These are phyloP conservation scores for Neogobius melanostomus DNA, from an alignment of 2,113 vertebrate species.

Conservation along the genomic window DNA sequence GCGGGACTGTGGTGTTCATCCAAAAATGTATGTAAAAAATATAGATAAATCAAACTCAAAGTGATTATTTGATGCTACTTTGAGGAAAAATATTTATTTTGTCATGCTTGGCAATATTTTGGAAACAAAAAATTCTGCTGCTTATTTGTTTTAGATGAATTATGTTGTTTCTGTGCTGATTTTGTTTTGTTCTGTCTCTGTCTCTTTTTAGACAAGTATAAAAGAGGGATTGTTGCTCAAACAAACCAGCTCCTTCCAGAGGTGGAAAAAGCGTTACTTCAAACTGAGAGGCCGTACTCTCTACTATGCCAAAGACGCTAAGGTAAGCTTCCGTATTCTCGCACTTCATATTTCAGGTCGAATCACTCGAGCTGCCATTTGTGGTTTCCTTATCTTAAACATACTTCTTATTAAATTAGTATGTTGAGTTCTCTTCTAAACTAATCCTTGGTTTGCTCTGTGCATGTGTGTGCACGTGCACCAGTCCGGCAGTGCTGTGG, in stretches of 20 bases:
- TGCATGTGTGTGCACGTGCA: constrained; percentile 25
- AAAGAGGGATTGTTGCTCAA: constrained; percentile 95
- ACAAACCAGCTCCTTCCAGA: constrained; percentile 99
- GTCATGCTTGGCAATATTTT: no score
- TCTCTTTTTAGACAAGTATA: constrained; percentile 87
- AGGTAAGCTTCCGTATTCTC: constrained; percentile 76
- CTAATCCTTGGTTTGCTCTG: constrained; percentile 5
- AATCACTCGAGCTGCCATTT: background rate
- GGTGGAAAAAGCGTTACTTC: constrained; percentile 98
- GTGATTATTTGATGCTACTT: no score
- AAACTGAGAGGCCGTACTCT: constrained; percentile 95
- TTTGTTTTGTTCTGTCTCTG: constrained; percentile 2
- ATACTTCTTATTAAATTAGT: background rate
- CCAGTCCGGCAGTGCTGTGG: constrained; percentile 73
- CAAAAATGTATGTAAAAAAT: no score
- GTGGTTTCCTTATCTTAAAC: background rate
- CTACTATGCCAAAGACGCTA: constrained; percentile 98
- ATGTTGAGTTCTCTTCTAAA: constrained; percentile 18
- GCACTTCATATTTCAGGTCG: background rate
- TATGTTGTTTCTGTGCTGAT: constrained; percentile 20
- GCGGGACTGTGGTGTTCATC: background rate
- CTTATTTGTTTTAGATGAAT: no score
- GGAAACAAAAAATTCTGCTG: no score
- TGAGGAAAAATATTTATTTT: no score
- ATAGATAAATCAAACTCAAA: no score